A percentile compares a stretch with the other conserved stretches of the same genome.
These are phyloP conservation scores for Vulpes ferrilata DNA, from an alignment of 2,113 vertebrate genomes.

Conservation along the genomic window DNA sequence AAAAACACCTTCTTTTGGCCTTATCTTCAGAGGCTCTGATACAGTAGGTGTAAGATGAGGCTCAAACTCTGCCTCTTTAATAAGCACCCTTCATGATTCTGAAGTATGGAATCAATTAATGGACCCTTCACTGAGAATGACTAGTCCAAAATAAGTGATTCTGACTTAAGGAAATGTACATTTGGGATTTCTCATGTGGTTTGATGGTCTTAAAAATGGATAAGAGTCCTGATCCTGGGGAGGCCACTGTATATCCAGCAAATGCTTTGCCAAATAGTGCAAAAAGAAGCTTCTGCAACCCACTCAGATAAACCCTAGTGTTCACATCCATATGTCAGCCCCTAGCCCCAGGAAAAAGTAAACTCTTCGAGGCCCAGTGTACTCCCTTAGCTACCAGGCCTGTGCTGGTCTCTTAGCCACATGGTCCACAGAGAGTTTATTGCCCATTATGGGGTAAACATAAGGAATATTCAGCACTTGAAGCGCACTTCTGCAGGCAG, in stretches of 20 bases:
- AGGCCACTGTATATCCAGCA: background rate
- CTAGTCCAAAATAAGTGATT: background rate
- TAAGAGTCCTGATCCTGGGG: background rate
- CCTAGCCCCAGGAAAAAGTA: background rate
- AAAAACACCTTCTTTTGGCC: background rate
- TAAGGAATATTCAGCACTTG: background rate
- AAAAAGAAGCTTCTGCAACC: background rate
- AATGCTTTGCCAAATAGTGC: background rate
- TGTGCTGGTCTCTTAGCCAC: background rate
- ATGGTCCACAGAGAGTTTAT: too few relatives aligned
- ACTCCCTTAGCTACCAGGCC: too few relatives aligned
- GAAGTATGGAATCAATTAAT: background rate
- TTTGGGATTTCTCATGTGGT: background rate
- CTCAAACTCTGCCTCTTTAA: background rate
- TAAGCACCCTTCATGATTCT: background rate
- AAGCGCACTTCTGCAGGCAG: background rate
- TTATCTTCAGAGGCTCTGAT: background rate
- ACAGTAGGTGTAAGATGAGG: background rate
- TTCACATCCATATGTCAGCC: background rate
- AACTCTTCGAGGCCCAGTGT: background rate
- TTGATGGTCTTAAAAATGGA: background rate
- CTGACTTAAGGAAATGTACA: background rate
- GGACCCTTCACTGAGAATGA: background rate
- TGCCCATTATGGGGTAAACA: background rate
- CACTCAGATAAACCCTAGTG: background rate